Evolutionary conservation across 53 echinoderm and acorn worm species (phyloP), one percentile per base, ranked within the genome.

Genomic region (Temnopleurus reevesii): DNA sequence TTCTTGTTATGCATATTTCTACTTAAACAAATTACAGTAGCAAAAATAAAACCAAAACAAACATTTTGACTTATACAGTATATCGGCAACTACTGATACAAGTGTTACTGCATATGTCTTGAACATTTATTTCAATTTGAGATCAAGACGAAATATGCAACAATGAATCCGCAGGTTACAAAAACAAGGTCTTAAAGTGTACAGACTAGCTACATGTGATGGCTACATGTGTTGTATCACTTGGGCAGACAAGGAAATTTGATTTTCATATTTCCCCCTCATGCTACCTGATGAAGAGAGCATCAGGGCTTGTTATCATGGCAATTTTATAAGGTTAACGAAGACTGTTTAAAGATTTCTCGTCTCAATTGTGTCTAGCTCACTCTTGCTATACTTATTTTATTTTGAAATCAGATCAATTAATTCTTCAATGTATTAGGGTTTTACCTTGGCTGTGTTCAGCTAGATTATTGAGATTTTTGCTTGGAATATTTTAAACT

Each of bases 241-340:
- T 61, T 86, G 10, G 33, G 9, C 46, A 64, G 87, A 8, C 13
- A 25, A 85, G 85, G 85, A 85, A 85, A 85, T 85, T 85, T 85
- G 85, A 85, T 85, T 85, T 85, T 59, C 44, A 23, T 59, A 29
- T 85, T 85, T 85, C 60, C 85, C 49, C 28, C 43, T 29, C n/a
- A 29, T 25, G 49, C 46, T 26, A 49, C 79, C 30, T 49, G 79
- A 79, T 79, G 79, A 25, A 49, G 79, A 41, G 47, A 47, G 79
- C 45, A 47, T 79, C 15, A 5, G 46, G 79, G 24, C 79, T 5
- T 79, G 79, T 27, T 79, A 49, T 79, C 49, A 12, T 46, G 79
- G 46, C 12, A 79, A 47, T 47, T 29, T 47, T 47, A 12, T 23
- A 47, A 79, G 47, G 49, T 79, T 46, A 79, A 47, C 7, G 12